Evolutionary conservation across 2,888 invertebrate species (phyloP).

Genomic region (Tanytarsus gracilentus): DNA sequence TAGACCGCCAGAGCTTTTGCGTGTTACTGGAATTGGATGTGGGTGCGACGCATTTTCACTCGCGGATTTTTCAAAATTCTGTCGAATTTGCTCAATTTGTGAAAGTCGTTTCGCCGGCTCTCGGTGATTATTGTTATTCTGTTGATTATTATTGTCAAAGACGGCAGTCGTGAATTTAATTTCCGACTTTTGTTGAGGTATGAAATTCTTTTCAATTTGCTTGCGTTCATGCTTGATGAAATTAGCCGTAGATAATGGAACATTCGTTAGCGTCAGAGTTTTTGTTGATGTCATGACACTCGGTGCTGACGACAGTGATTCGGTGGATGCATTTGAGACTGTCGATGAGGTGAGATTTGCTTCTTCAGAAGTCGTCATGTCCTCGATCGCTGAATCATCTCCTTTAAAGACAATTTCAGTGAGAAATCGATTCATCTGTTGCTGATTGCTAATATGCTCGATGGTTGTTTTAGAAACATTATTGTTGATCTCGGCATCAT

Average conservation of each 20-base stretch:
- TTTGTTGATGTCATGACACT: constrained; percentile 21
- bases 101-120: constrained; percentile 47
- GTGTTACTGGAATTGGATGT: constrained; percentile 44
- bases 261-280: constrained; percentile 18
- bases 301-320: constrained; percentile 16
- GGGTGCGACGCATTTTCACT: constrained; percentile 34
- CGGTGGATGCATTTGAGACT: constrained; percentile 35
- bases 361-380: constrained; percentile 33
- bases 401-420: constrained; percentile 31
- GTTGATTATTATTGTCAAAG: constrained; percentile 51
- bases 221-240: constrained; percentile 22
- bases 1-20: constrained; percentile 41
- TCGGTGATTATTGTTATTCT: constrained; percentile 31
- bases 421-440: constrained; percentile 29
- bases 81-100: constrained; percentile 46
- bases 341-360: constrained; percentile 35
- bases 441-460: background rate
- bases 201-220: constrained; percentile 33
- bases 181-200: constrained; percentile 49
- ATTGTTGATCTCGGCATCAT: constrained; percentile 20
- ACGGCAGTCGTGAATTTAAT: constrained; percentile 56
- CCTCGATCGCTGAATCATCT: constrained; percentile 5
- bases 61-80: constrained; percentile 44
- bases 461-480: constrained; percentile 22
- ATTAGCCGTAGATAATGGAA: constrained; percentile 16